Percentiles rank a stretch among this genome's conserved stretches.
These are phyloP conservation scores for Polietes domitor DNA, from an alignment of 2,888 invertebrate species.

Conservation along the genomic window DNA sequence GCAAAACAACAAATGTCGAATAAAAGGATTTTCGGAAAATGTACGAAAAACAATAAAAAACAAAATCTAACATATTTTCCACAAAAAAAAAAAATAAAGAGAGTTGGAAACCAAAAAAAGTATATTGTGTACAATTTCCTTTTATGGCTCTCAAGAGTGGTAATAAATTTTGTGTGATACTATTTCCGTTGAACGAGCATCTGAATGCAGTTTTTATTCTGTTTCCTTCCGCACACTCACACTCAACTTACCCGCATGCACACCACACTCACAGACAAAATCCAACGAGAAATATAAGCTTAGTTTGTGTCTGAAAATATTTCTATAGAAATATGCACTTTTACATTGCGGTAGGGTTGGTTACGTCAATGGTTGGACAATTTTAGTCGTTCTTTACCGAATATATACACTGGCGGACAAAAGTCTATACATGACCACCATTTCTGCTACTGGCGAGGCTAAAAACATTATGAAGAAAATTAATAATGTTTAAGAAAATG, in stretches of 20 bases:
- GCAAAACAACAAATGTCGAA: constrained; percentile 44
- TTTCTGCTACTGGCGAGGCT: too few species aligned
- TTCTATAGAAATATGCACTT: constrained; percentile 54
- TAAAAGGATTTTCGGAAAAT: constrained; percentile 46
- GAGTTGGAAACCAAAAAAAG: constrained; percentile 67
- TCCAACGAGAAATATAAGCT: not conserved
- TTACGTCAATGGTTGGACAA: too few species aligned
- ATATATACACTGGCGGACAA: too few species aligned
- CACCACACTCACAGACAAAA: constrained; percentile 2
- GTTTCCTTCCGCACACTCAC: constrained; percentile 64
- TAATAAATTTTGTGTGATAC: constrained; percentile 80
- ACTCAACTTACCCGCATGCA: constrained; percentile 29
- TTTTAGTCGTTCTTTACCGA: too few species aligned
- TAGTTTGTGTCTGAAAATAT: constrained; percentile 56
- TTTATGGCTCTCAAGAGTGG: constrained; percentile 81
- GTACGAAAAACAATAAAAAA: constrained; percentile 29
- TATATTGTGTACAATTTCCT: constrained; percentile 81
- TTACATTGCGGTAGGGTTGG: constrained; percentile 25
- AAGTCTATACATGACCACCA: too few species aligned
- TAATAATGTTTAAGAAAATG: too few species aligned
- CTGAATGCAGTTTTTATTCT: constrained; percentile 64
- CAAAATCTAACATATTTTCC: constrained; percentile 45
- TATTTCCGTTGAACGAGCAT: constrained; percentile 77
- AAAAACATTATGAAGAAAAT: too few species aligned
- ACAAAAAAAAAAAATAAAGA: constrained; percentile 39